Percentiles rank a stretch among this genome's conserved stretches.
phyloP scores from a whole-genome alignment of 2,113 vertebrate species.

The Cacatua alba region DNA sequence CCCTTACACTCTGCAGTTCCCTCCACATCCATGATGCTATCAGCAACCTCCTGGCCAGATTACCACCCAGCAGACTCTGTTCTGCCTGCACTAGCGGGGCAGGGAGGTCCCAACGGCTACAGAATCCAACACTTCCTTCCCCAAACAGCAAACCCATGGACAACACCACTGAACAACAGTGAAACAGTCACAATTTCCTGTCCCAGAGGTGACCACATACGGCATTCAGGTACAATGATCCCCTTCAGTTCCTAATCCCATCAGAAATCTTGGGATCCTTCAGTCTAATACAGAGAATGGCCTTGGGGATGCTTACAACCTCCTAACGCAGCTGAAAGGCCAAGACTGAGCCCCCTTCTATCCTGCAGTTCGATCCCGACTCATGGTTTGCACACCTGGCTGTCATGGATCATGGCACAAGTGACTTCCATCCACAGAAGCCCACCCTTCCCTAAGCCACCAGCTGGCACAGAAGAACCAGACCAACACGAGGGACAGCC shows the following conservation, averaged over 20 bases:
- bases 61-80: neutral
- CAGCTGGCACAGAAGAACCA: neutral
- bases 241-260: neutral
- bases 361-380: accelerated
- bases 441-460: neutral
- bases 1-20: neutral
- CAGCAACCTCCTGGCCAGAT: accelerated
- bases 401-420: neutral
- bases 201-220: neutral
- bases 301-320: neutral
- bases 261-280: neutral
- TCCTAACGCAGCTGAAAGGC: neutral
- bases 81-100: neutral
- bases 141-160: neutral
- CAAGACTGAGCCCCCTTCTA: neutral
- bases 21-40: neutral
- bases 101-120: neutral
- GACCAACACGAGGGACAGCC: neutral
- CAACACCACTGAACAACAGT: neutral
- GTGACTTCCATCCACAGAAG: neutral
- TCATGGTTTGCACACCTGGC: neutral
- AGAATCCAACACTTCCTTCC: neutral
- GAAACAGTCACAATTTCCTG: neutral
- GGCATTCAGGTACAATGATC: neutral
- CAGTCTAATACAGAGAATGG: neutral